Conservation (phyloP, 2,113 vertebrate species). For the Daphoenositta chrysoptera region DNA sequence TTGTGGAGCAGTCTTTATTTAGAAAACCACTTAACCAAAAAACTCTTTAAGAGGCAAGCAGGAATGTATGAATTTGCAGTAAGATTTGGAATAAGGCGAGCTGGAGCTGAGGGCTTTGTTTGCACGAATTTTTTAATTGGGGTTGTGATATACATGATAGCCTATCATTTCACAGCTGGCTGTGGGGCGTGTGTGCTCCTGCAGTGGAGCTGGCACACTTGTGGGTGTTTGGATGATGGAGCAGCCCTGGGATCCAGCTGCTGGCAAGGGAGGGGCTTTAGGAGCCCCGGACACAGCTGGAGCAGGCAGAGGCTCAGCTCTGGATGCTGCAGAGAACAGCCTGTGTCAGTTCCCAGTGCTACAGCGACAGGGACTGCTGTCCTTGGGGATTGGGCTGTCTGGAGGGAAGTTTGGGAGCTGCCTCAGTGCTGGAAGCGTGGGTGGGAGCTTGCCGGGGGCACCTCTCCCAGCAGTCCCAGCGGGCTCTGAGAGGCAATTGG, state of each 20-base stretch:
- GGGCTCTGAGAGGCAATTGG: neutral
- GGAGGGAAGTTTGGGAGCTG: neutral
- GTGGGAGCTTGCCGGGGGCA: neutral
- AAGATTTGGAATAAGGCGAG: neutral
- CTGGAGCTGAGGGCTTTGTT: neutral
- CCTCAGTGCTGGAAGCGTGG: neutral
- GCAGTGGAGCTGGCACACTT: neutral
- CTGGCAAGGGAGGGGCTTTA: neutral
- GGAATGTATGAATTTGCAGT: neutral
- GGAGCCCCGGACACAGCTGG: neutral
- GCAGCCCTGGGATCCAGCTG: neutral
- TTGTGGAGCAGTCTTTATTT: neutral
- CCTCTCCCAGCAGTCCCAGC: neutral
- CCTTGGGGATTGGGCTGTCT: neutral
- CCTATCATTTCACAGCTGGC: neutral
- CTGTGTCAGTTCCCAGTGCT: rapidly evolving
- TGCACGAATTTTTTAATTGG: neutral
- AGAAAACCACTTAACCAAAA: neutral
- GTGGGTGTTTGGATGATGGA: neutral
- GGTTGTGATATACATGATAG: neutral
- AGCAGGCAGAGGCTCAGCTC: neutral
- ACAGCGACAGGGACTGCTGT: rapidly evolving
- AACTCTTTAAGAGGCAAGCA: neutral
- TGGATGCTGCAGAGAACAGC: neutral
- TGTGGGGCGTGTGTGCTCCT: neutral